A percentile compares a stretch with the other conserved stretches of the same genome.
These are phyloP conservation scores for Brachyhypopomus gauderio DNA, from an alignment of 2,113 vertebrate genomes.

Conservation along the genomic window DNA sequence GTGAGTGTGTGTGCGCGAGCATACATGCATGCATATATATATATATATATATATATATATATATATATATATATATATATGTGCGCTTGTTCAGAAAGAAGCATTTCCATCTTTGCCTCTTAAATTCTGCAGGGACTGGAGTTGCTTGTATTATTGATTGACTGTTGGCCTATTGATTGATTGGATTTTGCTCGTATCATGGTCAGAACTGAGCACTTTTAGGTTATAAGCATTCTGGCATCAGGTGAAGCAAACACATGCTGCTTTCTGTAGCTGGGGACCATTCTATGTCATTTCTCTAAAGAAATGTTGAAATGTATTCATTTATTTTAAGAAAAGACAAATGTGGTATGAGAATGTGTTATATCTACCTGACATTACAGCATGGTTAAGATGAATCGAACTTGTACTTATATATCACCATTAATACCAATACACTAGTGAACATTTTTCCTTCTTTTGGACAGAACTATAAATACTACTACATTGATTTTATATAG, in stretches of 20 bases:
- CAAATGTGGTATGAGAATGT: background rate
- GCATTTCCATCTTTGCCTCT: constrained; percentile 32
- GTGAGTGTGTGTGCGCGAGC: too few species aligned
- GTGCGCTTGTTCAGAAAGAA: too few species aligned
- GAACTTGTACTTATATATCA: too few species aligned
- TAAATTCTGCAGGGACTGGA: background rate
- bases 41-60: too few species aligned
- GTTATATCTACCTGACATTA: background rate
- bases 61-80: too few species aligned
- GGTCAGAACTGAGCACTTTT: constrained; percentile 37
- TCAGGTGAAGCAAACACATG: constrained; percentile 36
- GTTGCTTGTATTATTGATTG: too few species aligned
- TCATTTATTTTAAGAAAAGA: background rate
- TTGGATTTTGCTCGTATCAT: constrained; percentile 43
- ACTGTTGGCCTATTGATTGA: constrained; percentile 61
- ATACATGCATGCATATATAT: too few species aligned
- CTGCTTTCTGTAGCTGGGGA: constrained; percentile 8
- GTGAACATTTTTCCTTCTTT: too few species aligned
- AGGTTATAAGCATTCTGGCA: constrained; percentile 30
- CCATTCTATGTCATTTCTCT: constrained; percentile 10
- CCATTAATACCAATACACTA: too few species aligned
- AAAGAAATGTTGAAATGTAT: constrained; percentile 29
- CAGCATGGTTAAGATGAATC: background rate
- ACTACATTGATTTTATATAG: too few species aligned
- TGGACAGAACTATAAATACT: too few species aligned